phyloP scores from a whole-genome alignment of 2,113 vertebrate genomes.

The Lophura nycthemera region DNA sequence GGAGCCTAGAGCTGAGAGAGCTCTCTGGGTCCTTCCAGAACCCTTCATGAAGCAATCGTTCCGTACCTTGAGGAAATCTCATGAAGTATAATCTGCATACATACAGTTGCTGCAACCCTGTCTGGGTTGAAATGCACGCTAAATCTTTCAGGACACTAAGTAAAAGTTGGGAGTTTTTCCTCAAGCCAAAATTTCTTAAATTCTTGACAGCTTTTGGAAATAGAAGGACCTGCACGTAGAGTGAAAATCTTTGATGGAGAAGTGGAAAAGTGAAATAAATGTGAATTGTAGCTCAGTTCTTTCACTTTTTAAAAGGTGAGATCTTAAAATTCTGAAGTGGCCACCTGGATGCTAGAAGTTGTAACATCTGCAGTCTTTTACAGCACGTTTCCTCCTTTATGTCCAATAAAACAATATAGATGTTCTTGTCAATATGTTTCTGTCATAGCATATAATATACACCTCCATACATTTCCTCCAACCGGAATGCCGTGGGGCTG shows the following conservation, averaged over 20 bases:
- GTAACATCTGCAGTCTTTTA: slow-evolving; percentile 30
- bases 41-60: background rate
- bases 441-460: background rate
- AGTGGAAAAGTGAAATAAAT: slow-evolving; percentile 1
- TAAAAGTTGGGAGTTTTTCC: background rate
- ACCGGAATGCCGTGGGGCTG: background rate
- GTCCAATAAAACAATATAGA: slow-evolving; percentile 10
- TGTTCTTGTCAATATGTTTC: slow-evolving; percentile 1
- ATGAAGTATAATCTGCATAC: background rate
- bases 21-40: background rate
- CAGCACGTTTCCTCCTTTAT: slow-evolving; percentile 27
- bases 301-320: slow-evolving; percentile 8
- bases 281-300: slow-evolving; percentile 14
- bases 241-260: background rate
- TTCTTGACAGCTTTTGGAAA: background rate
- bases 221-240: background rate
- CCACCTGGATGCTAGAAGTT: slow-evolving; percentile 4
- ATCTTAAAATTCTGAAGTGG: slow-evolving; percentile 28
- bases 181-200: background rate
- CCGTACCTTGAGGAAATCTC: background rate
- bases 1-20: background rate
- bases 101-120: background rate
- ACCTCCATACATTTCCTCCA: background rate
- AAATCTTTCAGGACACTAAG: background rate
- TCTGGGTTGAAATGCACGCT: background rate